These are phyloP conservation scores for Chroicocephalus ridibundus DNA, from an alignment of 2,113 vertebrate species.

Conservation along the genomic window DNA sequence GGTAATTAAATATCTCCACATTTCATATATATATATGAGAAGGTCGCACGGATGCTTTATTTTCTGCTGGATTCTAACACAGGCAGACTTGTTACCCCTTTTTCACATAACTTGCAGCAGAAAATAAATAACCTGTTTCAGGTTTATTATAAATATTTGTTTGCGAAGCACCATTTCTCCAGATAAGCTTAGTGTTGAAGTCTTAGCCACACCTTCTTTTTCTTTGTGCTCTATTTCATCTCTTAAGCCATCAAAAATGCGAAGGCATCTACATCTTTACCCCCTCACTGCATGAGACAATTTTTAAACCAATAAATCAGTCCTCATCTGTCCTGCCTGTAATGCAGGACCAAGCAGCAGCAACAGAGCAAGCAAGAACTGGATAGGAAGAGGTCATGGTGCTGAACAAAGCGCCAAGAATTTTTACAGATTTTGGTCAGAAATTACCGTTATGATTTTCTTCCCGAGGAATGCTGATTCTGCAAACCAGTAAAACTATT, in stretches of 20 bases:
- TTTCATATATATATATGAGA: not conserved
- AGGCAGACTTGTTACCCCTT: not conserved
- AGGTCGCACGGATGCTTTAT: not conserved
- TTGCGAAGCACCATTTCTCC: not conserved
- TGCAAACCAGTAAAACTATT: not conserved
- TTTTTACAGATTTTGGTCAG: not conserved
- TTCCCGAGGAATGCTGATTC: not conserved
- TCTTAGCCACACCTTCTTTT: not conserved
- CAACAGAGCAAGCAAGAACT: not conserved
- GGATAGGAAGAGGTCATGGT: not conserved
- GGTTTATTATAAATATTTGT: not conserved
- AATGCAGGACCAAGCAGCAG: not conserved
- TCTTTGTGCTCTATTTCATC: not conserved
- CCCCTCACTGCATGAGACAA: not conserved
- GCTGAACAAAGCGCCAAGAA: not conserved
- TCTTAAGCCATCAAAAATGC: not conserved
- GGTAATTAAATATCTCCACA: not conserved
- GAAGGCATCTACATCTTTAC: not conserved
- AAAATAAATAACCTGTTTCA: not conserved
- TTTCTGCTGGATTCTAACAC: not conserved
- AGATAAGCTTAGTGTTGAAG: not conserved
- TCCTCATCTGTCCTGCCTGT: not conserved
- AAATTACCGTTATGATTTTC: not conserved
- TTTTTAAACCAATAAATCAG: not conserved
- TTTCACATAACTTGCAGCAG: not conserved